A percentile compares a stretch with the other conserved stretches of the same genome.
Conservation (phyloP, 2,797 vertebrate species). For the Lutjanus argentimaculatus region DNA sequence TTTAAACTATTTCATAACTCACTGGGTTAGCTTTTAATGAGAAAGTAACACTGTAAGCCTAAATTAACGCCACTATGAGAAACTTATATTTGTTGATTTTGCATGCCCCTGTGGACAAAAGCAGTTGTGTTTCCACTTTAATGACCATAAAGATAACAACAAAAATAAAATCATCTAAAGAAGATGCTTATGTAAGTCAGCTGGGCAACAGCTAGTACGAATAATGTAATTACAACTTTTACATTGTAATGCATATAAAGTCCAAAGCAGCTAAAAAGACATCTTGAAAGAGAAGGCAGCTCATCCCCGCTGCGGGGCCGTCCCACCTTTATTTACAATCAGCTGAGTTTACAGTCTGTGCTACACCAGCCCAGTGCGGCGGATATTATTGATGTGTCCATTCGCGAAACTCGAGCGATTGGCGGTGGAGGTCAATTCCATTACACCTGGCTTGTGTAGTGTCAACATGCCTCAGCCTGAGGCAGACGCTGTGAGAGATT, state of each 20-base stretch:
- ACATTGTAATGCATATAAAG: neutral
- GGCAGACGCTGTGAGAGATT: slow-evolving; percentile 32
- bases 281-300: neutral
- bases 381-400: slow-evolving; percentile 69
- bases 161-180: no score
- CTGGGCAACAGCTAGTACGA: no score
- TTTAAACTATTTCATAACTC: no score
- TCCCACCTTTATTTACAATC: slow-evolving; percentile 49
- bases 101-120: no score
- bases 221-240: no score
- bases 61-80: no score
- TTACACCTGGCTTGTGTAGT: slow-evolving; percentile 58
- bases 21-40: no score
- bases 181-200: no score
- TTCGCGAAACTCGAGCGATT: slow-evolving; percentile 37
- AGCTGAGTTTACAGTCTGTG: slow-evolving; percentile 57
- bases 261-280: neutral
- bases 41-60: no score
- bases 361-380: neutral
- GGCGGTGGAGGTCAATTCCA: slow-evolving; percentile 68
- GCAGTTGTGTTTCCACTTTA: no score
- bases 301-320: slow-evolving; percentile 8
- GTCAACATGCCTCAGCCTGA: slow-evolving; percentile 58
- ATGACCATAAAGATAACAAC: no score
- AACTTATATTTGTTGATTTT: no score